Evolutionary conservation across 2,888 invertebrate genomes (phyloP), one percentile per base, ranked within the genome.

Genomic region (Apotomis betuletana): DNA sequence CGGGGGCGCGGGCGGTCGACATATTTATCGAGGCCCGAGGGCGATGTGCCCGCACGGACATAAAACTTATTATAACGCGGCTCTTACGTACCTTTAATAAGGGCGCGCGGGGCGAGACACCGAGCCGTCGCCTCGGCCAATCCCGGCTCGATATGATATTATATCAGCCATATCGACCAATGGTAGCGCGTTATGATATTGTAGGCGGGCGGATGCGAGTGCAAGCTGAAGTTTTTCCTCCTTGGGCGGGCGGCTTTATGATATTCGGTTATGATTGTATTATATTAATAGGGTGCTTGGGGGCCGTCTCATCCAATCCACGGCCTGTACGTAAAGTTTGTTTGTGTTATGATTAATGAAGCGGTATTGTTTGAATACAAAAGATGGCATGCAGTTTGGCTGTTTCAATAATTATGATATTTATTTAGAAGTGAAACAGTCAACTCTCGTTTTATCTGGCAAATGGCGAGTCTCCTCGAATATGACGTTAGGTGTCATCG

Each of bases 81-180:
- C 83, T 86, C 85, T 81, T 81, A 78, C 85, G 80, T 87, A 87
- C 89, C 87, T 91, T 87, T 89, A 88, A 87, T 88, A 85, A 86
- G 83, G 80, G 81, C 77, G 82, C 81, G 81, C 81, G 81, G 83
- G 81, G 84, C 81, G 88, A 85, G 87, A 85, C 83, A 81, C 78
- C 81, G 88, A 85, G 87, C 85, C 83, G 82, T 78, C 83, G 84
- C 85, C 85, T 89, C 90, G 86, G 80, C 94, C 94, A 94, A 94
- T 94, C 90, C 90, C 86, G 82, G 83, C 80, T 78, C 91, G 94
- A 93, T 94, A 94, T 95, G 94, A 94, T 94, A 94, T 95, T 94
- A 94, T 94, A 94, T 94, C 93, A 93, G 85, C 81, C 87, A 90
- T 91, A 88, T 89, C 89, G 84, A 84, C 94, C 93, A 93, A 94